These are phyloP conservation scores for Anarsia innoxiella DNA, from an alignment of 2,888 invertebrate genomes.

Conservation along the genomic window DNA sequence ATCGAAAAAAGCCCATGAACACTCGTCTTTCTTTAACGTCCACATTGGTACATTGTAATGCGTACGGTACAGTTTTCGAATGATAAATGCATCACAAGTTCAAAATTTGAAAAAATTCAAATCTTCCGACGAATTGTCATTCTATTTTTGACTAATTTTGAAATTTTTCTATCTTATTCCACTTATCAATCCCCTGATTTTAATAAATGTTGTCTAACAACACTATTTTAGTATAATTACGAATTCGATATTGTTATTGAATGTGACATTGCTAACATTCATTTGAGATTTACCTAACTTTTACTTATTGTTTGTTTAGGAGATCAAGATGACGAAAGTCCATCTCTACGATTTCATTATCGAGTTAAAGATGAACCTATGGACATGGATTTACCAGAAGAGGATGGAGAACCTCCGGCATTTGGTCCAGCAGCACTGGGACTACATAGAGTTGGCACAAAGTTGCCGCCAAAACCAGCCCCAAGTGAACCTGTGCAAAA, in stretches of 20 bases:
- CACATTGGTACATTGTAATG: too few species aligned
- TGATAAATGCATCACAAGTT: constrained; percentile 43
- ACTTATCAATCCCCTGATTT: neutral
- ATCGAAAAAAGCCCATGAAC: too few species aligned
- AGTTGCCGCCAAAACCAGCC: constrained; percentile 81
- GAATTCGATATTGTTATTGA: too few species aligned
- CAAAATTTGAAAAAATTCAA: constrained; percentile 76
- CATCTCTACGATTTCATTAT: constrained; percentile 39
- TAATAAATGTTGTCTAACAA: too few species aligned
- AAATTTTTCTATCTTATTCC: constrained; percentile 22
- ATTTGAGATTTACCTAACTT: too few species aligned
- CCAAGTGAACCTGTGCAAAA: constrained; percentile 86
- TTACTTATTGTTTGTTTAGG: constrained; percentile 45
- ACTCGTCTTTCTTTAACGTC: too few species aligned
- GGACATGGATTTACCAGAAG: constrained; percentile 78
- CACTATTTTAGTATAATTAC: too few species aligned
- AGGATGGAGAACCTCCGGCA: constrained; percentile 80
- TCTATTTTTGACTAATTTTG: constrained; percentile 35
- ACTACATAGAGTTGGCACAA: constrained; percentile 86
- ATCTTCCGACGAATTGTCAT: constrained; percentile 58
- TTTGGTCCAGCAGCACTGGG: constrained; percentile 88
- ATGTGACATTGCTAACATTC: too few species aligned
- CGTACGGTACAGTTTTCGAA: constrained; percentile 33
- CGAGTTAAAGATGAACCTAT: constrained; percentile 76
- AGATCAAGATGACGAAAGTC: constrained; percentile 43